Evolutionary conservation across 2,797 vertebrate genomes (phyloP), one percentile per base, ranked within the genome.

Genomic region (Prunella strophiata): DNA sequence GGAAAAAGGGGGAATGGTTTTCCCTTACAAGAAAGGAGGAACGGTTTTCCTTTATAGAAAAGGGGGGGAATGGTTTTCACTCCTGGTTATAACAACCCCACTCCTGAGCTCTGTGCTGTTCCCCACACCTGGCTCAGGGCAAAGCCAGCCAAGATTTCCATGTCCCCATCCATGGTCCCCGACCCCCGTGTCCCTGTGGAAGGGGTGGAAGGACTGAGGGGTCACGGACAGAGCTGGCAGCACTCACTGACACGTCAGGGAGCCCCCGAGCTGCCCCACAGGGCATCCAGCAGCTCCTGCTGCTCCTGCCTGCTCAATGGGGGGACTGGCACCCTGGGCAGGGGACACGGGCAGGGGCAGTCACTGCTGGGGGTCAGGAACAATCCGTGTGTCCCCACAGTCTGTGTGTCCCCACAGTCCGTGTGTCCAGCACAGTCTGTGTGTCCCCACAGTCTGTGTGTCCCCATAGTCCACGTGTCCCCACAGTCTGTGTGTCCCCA

Each of bases 191-290:
- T 22, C 23, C 18, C 22, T 16, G 1, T 13, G 0, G 45, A 34
- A 43, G 47, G 45, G 1, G 9, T 10, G 74, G 47, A 40, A 21
- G 2, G 18, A 38, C n/a, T 3, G 16, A 14, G 13, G 30, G 67
- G 14, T 32, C 27, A 17, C 1, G 1, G 47, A 11, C 1, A 2
- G 78, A 26, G 55, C 21, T 1, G 3, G 57, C 48, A 62, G 55
- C 26, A 0, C 38, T 45, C 1, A 0, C 21, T 36, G 32, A 5
- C 5, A 26, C 1, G 0, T 9, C 3, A 1, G 27, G 47, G 40
- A 62, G 3, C 22, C 57, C 57, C 79, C 18, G 57, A 82, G 48
- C 26, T n/a, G 40, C 27, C 27, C 22, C 32, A 18, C 48, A 18
- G 57, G 9, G 48, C 5, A 0, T 20, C 38, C 66, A 25, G 65